These are phyloP conservation scores for Lottia gigantea DNA, from an alignment of 2,888 invertebrate genomes.

Conservation along the genomic window DNA sequence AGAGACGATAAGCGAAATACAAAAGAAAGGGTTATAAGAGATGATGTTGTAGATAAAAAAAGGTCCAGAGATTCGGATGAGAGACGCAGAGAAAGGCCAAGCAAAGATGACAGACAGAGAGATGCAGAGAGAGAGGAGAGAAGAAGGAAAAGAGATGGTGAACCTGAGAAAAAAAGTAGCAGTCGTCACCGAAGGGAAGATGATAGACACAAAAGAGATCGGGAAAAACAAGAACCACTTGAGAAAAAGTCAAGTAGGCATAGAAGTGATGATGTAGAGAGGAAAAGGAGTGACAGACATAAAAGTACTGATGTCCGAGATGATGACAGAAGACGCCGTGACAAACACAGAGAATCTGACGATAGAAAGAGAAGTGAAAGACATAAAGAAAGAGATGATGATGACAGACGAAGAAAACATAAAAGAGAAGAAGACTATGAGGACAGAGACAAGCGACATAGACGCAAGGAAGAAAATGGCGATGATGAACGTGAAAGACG, in stretches of 20 bases:
- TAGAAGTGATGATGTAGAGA: conserved; percentile 21
- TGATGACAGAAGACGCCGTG: neutral
- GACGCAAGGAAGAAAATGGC: neutral
- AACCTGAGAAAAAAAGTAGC: conserved; percentile 8
- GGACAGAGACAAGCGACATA: conserved; percentile 18
- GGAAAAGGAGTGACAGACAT: neutral
- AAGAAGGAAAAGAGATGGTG: conserved; percentile 18
- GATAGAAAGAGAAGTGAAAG: conserved; percentile 16
- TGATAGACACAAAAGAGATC: conserved; percentile 18
- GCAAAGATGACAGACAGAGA: conserved; percentile 12
- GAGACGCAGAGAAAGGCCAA: conserved; percentile 7
- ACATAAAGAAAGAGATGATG: conserved; percentile 32
- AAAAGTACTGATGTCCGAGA: neutral
- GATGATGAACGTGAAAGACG: neutral
- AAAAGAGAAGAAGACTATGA: conserved; percentile 32
- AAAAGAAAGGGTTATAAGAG: neutral
- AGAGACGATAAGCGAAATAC: conserved; percentile 7
- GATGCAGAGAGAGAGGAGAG: conserved; percentile 16
- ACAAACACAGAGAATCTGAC: neutral
- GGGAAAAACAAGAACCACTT: conserved; percentile 26
- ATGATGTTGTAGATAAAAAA: too few relatives aligned
- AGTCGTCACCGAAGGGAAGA: conserved; percentile 9
- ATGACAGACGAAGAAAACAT: conserved; percentile 33
- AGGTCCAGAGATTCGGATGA: too few relatives aligned
- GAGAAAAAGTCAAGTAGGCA: conserved; percentile 31